Percentiles rank a stretch among this genome's conserved stretches.
phyloP scores from a whole-genome alignment of 2,113 vertebrate genomes.

The Pseudopipra pipra region DNA sequence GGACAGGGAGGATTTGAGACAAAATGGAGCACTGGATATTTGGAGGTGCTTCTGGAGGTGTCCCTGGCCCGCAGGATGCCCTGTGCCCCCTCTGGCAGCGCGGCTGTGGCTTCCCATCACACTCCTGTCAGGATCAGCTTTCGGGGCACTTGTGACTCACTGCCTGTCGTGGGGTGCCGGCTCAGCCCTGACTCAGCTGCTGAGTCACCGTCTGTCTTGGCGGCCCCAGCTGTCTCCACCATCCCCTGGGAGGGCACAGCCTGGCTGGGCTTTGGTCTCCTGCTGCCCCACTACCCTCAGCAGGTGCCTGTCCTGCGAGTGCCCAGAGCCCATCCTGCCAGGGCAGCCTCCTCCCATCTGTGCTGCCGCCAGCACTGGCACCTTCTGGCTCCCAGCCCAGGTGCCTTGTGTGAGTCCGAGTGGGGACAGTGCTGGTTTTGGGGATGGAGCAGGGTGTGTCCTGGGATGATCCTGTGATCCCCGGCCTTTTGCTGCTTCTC shows the following conservation, averaged over 20 bases:
- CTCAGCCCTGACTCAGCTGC: conserved; percentile 60
- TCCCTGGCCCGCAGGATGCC: neutral
- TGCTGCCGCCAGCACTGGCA: neutral
- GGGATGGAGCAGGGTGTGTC: neutral
- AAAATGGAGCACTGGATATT: conserved; percentile 9
- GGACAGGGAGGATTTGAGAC: neutral
- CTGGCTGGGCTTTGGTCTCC: neutral
- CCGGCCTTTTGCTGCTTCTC: neutral
- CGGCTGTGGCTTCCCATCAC: neutral
- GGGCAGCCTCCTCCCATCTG: rapidly evolving
- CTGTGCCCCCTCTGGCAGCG: rapidly evolving
- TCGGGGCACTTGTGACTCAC: conserved; percentile 19
- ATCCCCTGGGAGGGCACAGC: neutral
- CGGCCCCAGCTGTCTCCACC: neutral
- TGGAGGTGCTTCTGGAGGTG: neutral
- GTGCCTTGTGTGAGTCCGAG: neutral
- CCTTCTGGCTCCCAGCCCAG: neutral
- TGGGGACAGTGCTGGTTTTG: neutral
- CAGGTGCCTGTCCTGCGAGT: neutral
- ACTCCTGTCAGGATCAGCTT: neutral
- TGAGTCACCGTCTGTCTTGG: conserved; percentile 41
- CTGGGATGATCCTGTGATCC: neutral
- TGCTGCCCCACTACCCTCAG: neutral
- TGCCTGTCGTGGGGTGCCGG: neutral
- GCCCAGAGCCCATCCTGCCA: rapidly evolving